Evolutionary conservation across 1,140 invertebrate genomes (phyloP).

Genomic region (Drosophila persimilis): DNA sequence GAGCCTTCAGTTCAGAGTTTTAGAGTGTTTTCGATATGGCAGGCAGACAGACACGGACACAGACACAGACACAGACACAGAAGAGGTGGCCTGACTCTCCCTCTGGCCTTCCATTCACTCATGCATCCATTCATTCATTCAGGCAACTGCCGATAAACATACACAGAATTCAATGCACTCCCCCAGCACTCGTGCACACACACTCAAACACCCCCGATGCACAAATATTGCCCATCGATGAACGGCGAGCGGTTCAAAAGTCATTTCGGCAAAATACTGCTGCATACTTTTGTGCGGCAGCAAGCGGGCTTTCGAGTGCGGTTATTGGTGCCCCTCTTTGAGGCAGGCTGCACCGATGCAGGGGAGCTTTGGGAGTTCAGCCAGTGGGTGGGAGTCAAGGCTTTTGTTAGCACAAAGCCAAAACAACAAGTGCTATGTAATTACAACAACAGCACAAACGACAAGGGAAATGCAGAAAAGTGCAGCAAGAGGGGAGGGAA

Average conservation of each 20-base stretch:
- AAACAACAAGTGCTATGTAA: conserved; percentile 72
- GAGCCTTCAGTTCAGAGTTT: conserved; percentile 36
- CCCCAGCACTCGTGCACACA: not conserved
- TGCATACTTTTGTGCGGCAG: conserved; percentile 67
- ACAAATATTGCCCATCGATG: conserved; percentile 66
- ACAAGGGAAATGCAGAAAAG: conserved; percentile 37
- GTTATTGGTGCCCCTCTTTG: conserved; percentile 67
- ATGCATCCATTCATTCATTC: conserved; percentile 23
- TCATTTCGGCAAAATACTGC: conserved; percentile 70
- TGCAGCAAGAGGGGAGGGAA: conserved; percentile 13
- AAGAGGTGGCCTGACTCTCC: conserved; percentile 21
- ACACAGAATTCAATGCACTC: conserved; percentile 22
- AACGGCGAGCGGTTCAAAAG: conserved; percentile 56
- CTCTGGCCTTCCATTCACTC: conserved; percentile 33
- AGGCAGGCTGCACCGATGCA: conserved; percentile 21
- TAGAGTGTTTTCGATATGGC: conserved; percentile 33
- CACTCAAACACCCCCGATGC: not conserved
- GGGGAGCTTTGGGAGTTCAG: not conserved
- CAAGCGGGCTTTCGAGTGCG: conserved; percentile 57
- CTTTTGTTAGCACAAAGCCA: conserved; percentile 68
- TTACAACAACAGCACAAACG: conserved; percentile 45
- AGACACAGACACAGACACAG: not conserved
- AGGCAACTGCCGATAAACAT: conserved; percentile 38
- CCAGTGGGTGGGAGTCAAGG: conserved; percentile 9
- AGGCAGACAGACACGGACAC: conserved; percentile 10